Evolutionary conservation across 2,888 invertebrate species (phyloP).

Genomic region (Tetranychus piercei): DNA sequence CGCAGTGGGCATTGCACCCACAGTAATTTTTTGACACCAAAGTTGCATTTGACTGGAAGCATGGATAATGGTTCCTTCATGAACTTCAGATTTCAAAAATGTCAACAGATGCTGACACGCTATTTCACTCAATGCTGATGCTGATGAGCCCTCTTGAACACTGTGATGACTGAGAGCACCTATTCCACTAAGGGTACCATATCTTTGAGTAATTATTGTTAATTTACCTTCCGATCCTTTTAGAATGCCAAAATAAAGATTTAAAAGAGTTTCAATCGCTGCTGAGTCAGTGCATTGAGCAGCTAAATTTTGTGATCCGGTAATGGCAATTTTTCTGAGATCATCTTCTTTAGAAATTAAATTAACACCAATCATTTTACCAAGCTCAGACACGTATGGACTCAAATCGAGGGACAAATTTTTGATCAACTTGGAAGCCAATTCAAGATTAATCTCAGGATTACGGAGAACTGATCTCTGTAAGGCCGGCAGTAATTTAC

Average conservation of each 20-base stretch:
- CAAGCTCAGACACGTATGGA: constrained; percentile 18
- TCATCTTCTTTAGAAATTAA: constrained; percentile 65
- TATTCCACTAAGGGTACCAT: constrained; percentile 55
- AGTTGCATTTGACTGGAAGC: constrained; percentile 58
- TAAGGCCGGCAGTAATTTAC: constrained; percentile 55
- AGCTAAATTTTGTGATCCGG: constrained; percentile 51
- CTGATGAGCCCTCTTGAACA: constrained; percentile 40
- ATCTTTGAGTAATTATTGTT: constrained; percentile 67
- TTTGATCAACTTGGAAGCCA: constrained; percentile 52
- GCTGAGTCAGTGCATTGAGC: constrained; percentile 48
- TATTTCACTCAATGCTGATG: constrained; percentile 42
- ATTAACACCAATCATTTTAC: constrained; percentile 41
- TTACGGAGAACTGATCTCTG: constrained; percentile 79
- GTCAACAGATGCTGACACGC: constrained; percentile 51
- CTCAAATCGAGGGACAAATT: constrained; percentile 50
- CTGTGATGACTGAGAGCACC: constrained; percentile 53
- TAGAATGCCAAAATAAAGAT: constrained; percentile 51
- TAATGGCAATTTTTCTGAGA: constrained; percentile 52
- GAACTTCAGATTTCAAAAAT: constrained; percentile 66
- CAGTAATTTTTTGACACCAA: constrained; percentile 52
- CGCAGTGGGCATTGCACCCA: constrained; percentile 38
- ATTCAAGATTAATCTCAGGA: constrained; percentile 71
- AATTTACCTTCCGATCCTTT: constrained; percentile 73
- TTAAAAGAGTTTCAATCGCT: constrained; percentile 48
- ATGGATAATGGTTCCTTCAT: constrained; percentile 68